Evolutionary conservation across 1,140 invertebrate genomes (phyloP).

Genomic region (Gonioctena quinquepunctata): DNA sequence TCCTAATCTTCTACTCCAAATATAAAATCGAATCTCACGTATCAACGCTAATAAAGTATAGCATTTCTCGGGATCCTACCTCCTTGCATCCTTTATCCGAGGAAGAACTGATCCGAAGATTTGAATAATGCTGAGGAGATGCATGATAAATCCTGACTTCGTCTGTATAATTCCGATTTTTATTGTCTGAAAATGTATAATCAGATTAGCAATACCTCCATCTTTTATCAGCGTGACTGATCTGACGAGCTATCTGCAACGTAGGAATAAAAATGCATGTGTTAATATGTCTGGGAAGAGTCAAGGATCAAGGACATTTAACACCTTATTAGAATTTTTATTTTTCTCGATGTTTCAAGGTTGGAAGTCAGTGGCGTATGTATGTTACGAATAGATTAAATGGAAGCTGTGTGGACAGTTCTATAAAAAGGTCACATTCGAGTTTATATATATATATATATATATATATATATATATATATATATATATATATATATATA

Average conservation of each 20-base stretch:
- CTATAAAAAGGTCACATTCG: no score
- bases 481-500: no score
- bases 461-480: no score
- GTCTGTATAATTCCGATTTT: background rate
- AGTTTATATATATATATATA: no score
- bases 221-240: background rate
- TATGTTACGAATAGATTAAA: background rate
- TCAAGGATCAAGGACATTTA: conserved; percentile 3
- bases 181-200: conserved; percentile 1
- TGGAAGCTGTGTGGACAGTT: no score
- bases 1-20: background rate
- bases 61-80: background rate
- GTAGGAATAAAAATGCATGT: conserved; percentile 4
- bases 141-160: background rate
- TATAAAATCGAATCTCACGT: background rate
- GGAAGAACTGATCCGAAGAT: no score
- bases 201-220: background rate
- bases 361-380: background rate
- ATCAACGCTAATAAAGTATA: background rate
- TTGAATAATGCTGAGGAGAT: background rate
- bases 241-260: background rate
- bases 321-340: background rate
- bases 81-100: background rate
- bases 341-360: background rate
- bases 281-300: background rate